Percentiles rank a stretch among this genome's conserved stretches.
phyloP scores from a whole-genome alignment of 92 coral and sea anemone genomes.

The Palythoa grandiflora region DNA sequence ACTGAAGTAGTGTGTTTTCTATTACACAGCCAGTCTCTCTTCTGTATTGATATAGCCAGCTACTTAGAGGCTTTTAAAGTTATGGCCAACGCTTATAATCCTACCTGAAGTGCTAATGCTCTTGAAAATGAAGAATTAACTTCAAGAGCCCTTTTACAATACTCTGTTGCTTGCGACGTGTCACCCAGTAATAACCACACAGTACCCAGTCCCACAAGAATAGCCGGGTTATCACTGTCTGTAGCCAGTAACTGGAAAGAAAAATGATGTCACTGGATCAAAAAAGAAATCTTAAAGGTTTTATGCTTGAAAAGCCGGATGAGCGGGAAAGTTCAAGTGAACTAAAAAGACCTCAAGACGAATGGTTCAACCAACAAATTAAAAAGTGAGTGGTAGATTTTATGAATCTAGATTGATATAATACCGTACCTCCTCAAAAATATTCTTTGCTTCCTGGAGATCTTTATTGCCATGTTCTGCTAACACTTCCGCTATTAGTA shows the following conservation, averaged over 20 bases:
- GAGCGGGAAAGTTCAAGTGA: not conserved
- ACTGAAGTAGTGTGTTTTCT: too few species aligned
- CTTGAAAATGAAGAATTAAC: slow-evolving; percentile 53
- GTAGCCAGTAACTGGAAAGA: slow-evolving; percentile 42
- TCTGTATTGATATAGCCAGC: too few species aligned
- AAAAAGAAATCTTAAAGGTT: not conserved
- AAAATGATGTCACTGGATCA: not conserved
- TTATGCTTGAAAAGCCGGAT: not conserved
- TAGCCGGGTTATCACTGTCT: slow-evolving; percentile 48
- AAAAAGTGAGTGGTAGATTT: not conserved
- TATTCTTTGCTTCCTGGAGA: not conserved
- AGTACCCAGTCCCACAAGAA: slow-evolving; percentile 83
- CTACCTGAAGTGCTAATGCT: slow-evolving; percentile 85
- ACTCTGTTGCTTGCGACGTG: slow-evolving; percentile 74
- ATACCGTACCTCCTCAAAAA: slow-evolving; percentile 7
- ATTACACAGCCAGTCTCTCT: too few species aligned
- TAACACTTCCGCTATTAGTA: not conserved
- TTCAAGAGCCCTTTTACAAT: slow-evolving; percentile 67
- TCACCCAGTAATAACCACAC: slow-evolving; percentile 68
- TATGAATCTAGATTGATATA: not conserved
- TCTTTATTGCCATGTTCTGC: not conserved
- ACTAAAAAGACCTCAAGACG: not conserved
- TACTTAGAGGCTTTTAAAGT: too few species aligned
- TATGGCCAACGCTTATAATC: not conserved
- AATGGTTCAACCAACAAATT: not conserved